Percentiles rank a stretch among this genome's conserved stretches.
These are phyloP conservation scores for Campoplex nolae DNA, from an alignment of 2,888 invertebrate genomes.

Conservation along the genomic window DNA sequence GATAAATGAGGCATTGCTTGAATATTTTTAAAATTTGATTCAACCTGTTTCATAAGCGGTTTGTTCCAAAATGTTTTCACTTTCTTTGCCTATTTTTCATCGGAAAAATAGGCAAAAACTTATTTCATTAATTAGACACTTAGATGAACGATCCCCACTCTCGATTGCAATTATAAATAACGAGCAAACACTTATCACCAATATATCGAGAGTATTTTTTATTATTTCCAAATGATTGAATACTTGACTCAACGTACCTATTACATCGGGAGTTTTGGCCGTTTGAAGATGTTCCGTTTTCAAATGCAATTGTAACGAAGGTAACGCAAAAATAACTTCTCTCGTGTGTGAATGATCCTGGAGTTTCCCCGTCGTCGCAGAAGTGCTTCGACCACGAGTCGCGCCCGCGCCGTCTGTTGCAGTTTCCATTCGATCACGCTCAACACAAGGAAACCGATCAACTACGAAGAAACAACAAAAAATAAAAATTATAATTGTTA, in stretches of 20 bases:
- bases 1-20: background rate
- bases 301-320: constrained; percentile 95
- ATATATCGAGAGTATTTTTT: background rate
- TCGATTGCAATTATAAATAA: background rate
- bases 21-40: background rate
- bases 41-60: background rate
- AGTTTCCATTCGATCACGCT: constrained; percentile 89
- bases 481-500: background rate
- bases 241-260: constrained; percentile 83
- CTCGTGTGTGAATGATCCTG: constrained; percentile 93
- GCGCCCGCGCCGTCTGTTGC: constrained; percentile 82
- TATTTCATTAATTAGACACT: no score
- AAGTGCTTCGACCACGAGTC: constrained; percentile 85
- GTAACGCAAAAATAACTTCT: constrained; percentile 98
- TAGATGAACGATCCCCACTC: no score
- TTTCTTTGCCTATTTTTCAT: background rate
- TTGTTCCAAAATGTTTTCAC: background rate
- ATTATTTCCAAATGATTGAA: constrained; percentile 6
- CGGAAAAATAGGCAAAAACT: no score
- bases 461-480: constrained; percentile 86
- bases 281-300: constrained; percentile 96
- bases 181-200: background rate
- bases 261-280: constrained; percentile 89
- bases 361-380: constrained; percentile 86
- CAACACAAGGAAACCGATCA: constrained; percentile 95